Percentiles rank a stretch among this genome's conserved stretches.
These are phyloP conservation scores for Drosophila cracens DNA, from an alignment of 2,888 invertebrate genomes.

Conservation along the genomic window DNA sequence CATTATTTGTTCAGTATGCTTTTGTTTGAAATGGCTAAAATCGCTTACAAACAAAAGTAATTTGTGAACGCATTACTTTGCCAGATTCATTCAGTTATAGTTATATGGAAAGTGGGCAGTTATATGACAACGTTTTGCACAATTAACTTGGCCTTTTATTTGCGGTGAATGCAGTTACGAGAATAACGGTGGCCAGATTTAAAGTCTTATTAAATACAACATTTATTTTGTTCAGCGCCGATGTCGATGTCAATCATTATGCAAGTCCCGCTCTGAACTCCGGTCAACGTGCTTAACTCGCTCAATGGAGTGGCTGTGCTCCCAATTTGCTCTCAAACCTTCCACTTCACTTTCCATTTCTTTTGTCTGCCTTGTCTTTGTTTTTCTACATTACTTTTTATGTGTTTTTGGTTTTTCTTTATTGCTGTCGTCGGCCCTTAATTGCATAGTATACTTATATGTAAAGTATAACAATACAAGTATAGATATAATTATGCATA, in stretches of 20 bases:
- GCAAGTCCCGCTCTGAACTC: constrained; percentile 55
- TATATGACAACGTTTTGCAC: constrained; percentile 66
- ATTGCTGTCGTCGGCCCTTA: constrained; percentile 63
- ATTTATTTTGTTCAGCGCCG: constrained; percentile 29
- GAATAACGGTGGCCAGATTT: constrained; percentile 61
- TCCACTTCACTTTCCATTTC: constrained; percentile 69
- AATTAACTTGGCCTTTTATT: constrained; percentile 39
- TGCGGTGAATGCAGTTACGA: constrained; percentile 54
- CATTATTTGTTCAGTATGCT: constrained; percentile 24
- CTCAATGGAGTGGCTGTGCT: constrained; percentile 34
- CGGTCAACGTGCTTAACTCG: constrained; percentile 66
- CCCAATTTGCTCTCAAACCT: constrained; percentile 19
- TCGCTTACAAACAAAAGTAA: constrained; percentile 1
- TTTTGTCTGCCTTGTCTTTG: constrained; percentile 55
- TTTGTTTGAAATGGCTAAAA: constrained; percentile 35
- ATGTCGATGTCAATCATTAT: constrained; percentile 72
- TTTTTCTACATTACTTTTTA: constrained; percentile 3
- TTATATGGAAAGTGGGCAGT: constrained; percentile 50
- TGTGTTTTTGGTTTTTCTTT: constrained; percentile 40
- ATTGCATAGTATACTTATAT: constrained; percentile 34
- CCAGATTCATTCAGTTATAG: constrained; percentile 39
- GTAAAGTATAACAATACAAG: background rate
- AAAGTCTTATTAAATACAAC: constrained; percentile 56
- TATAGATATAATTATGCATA: constrained; percentile 25
- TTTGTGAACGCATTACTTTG: constrained; percentile 2